Evolutionary conservation across 1,140 invertebrate genomes (phyloP), one percentile per base, ranked within the genome.

Genomic region (Cyphomyrmex costatus): DNA sequence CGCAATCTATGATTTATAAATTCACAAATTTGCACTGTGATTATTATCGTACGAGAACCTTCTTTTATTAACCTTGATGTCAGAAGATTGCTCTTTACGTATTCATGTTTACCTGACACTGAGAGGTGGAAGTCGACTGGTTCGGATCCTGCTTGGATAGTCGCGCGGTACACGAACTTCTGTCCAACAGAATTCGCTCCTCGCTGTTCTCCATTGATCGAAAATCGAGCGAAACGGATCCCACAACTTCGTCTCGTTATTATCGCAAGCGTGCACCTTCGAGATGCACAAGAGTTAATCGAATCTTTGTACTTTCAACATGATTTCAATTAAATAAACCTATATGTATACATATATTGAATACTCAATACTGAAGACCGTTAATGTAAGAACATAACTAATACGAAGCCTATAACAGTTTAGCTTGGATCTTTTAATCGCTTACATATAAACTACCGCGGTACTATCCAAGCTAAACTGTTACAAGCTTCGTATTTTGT

Each of bases 141-240:
- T 77, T 30, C 74, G 63, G 33, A 46, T 33, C 42, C 53, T 89
- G 63, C 53, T 53, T 58, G 16, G 87, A 63, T 56, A 46, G n/a
- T 86, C 68, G 56, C 88, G 88, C 30, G 85, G 79, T 68, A 71
- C 21, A 21, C 82, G n/a, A 53, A 87, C 85, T 51, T 90, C 85
- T 51, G 60, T 63, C 85, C 89, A 90, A 36, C 61, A 53, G 7
- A 27, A n/a, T 42, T 90, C 79, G 66, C 36, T 77, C 24, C 33
- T 89, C 27, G 3, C 33, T 1, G 24, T 56, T 56, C 27, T 80
- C 85, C 78, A 89, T 51, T 79, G 79, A 53, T 89, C 56, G 42
- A 84, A 36, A 19, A 89, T 87, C 58, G 66, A 87, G 51, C 74
- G 88, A 89, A 89, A 78, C 36, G 84, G 71, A 73, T 89, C 77